These are phyloP conservation scores for Haliclona indistincta DNA, from an alignment of 37 sponge, comb jelly and placozoan genomes.

Conservation along the genomic window DNA sequence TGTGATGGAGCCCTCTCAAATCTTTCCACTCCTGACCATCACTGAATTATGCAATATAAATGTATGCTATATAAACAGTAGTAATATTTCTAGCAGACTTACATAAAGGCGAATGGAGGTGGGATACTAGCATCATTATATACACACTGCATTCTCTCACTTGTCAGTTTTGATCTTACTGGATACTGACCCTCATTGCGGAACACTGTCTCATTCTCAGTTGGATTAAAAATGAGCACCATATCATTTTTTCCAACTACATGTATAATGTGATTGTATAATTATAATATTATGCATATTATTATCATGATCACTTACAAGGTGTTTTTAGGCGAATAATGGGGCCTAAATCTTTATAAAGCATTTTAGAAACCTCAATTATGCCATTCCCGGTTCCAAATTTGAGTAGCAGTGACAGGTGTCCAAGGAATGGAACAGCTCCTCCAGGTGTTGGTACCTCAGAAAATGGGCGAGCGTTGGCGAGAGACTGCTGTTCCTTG, in stretches of 20 bases:
- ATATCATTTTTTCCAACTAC: neutral
- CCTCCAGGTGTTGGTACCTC: conserved; percentile 3
- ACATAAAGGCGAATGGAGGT: neutral
- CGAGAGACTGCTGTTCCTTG: neutral
- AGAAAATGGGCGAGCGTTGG: neutral
- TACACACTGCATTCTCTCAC: conserved; percentile 4
- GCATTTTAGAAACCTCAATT: neutral
- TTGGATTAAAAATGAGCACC: neutral
- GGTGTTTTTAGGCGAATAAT: no score
- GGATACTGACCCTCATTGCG: conserved; percentile 19
- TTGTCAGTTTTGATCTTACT: neutral
- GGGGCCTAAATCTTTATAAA: neutral
- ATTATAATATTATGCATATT: no score
- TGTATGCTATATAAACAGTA: no score
- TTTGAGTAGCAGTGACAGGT: neutral
- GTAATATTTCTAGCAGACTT: neutral
- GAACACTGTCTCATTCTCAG: neutral
- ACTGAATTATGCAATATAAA: no score
- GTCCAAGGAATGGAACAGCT: conserved; percentile 1
- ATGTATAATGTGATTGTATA: no score
- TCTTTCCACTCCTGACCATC: neutral
- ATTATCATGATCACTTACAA: no score
- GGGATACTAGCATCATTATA: neutral
- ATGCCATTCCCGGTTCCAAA: neutral
- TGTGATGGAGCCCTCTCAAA: neutral